Base-by-base conservation (phyloP, 2,888 invertebrate species). In the Tachina lurida region DNA sequence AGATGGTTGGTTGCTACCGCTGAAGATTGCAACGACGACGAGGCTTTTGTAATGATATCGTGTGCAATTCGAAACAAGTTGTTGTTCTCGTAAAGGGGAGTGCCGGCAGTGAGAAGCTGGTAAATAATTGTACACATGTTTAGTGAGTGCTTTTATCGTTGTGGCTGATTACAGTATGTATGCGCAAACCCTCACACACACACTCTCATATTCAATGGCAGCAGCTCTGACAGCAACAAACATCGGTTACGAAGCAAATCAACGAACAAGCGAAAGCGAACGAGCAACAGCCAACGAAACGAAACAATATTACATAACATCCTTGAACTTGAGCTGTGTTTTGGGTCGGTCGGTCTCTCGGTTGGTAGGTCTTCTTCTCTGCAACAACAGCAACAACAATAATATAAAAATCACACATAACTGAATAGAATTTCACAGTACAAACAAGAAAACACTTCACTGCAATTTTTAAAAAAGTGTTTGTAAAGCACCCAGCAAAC, bases 301-400 rank as follows among this genome's bases (percentile, higher is more conserved):
- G 80, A 81, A 81, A 54, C 47, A 67, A 62, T 89, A 89, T 91
- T 91, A 90, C 92, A 92, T 92, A 92, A 92, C 90, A 92, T 91
- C 92, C 92, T 92, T 92, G 92, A 92, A 92, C 92, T 92, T 92
- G 92, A 92, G 91, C 89, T 89, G 86, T 88, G 89, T 89, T 87
- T 87, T 89, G 88, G 88, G 88, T 90, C 88, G 89, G 83, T 89
- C 87, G 88, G 87, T 87, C 87, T 82, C 87, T 84, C 87, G 87
- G 88, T 87, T 87, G 88, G 84, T 88, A 87, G 82, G 84, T 84
- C 87, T 87, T 82, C 87, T 76, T 79, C 62, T 67, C 43, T 43
- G 68, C 71, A 63, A 70, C 67, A 70, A 52, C 31, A 43, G 56
- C 58, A 73, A 41, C 39, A 58, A 77, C 39, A 58, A 9, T 31